These are phyloP conservation scores for Clupea harengus DNA, from an alignment of 2,113 vertebrate genomes.

Conservation along the genomic window DNA sequence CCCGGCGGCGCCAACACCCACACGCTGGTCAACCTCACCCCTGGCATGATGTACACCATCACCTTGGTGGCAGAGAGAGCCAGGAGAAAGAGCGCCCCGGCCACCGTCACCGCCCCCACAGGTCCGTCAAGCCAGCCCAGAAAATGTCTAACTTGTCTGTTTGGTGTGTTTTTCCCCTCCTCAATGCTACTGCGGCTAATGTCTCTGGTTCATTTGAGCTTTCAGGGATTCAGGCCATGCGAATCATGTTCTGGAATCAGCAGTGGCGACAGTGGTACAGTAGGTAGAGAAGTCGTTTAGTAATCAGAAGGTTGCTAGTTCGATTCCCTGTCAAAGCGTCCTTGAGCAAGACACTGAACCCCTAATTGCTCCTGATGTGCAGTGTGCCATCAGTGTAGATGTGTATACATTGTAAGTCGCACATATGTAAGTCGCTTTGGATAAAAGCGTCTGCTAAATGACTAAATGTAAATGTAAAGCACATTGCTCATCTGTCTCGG, in stretches of 20 bases:
- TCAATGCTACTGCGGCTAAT: not conserved
- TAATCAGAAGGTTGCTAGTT: too few relatives aligned
- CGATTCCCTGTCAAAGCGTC: too few relatives aligned
- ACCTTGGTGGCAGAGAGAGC: slow-evolving; percentile 84
- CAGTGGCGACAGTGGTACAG: too few relatives aligned
- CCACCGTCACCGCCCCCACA: slow-evolving; percentile 75
- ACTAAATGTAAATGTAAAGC: too few relatives aligned
- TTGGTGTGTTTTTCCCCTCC: not conserved
- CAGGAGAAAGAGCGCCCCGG: slow-evolving; percentile 78
- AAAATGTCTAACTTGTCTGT: not conserved
- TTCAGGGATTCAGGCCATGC: not conserved
- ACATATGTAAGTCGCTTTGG: too few relatives aligned
- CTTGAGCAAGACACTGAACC: too few relatives aligned
- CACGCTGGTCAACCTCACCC: slow-evolving; percentile 71
- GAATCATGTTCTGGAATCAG: not conserved
- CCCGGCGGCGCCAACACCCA: slow-evolving; percentile 71
- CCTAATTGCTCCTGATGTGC: too few relatives aligned
- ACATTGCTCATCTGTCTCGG: not conserved
- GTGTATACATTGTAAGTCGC: too few relatives aligned
- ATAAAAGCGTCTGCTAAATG: too few relatives aligned
- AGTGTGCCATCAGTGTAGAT: too few relatives aligned
- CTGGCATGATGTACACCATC: slow-evolving; percentile 82
- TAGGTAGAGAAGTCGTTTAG: too few relatives aligned
- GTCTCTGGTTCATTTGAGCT: not conserved
- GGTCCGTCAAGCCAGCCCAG: slow-evolving; percentile 67